Evolutionary conservation across 1,140 invertebrate species (phyloP).

Genomic region (Potamilus streckersoni): DNA sequence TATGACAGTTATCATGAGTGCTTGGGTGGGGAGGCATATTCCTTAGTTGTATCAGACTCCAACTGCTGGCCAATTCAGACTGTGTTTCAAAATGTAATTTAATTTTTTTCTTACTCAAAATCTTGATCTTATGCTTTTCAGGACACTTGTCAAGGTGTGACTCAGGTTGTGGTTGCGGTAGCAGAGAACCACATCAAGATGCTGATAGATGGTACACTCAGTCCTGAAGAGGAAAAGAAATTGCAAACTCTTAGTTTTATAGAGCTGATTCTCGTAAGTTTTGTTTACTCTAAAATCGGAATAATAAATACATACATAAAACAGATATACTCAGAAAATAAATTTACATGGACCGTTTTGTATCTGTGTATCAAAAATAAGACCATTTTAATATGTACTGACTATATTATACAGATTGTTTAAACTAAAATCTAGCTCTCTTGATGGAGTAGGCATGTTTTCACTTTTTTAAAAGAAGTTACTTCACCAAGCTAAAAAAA

Average conservation of each 20-base stretch:
- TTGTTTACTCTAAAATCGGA: neutral
- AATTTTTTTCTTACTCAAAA: neutral
- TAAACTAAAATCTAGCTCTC: no score
- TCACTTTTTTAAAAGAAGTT: no score
- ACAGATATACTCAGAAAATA: no score
- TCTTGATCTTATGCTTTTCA: constrained; percentile 33
- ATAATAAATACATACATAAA: no score
- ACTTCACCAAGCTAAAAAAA: no score
- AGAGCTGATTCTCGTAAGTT: constrained; percentile 73
- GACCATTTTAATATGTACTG: no score
- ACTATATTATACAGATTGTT: no score
- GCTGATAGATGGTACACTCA: constrained; percentile 70
- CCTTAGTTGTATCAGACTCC: neutral
- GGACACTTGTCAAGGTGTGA: constrained; percentile 69
- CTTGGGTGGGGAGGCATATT: no score
- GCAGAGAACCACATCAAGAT: constrained; percentile 77
- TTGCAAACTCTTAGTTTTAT: constrained; percentile 71
- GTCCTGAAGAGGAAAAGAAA: constrained; percentile 64
- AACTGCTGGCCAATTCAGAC: neutral
- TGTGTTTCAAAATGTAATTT: neutral
- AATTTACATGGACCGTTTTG: no score
- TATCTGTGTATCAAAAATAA: no score
- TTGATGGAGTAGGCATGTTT: no score
- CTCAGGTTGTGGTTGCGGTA: constrained; percentile 75
- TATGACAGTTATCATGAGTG: no score